Percentiles rank a stretch among this genome's conserved stretches.
Conservation (phyloP, 2,113 vertebrate genomes). For the Turdus rufiventris region DNA sequence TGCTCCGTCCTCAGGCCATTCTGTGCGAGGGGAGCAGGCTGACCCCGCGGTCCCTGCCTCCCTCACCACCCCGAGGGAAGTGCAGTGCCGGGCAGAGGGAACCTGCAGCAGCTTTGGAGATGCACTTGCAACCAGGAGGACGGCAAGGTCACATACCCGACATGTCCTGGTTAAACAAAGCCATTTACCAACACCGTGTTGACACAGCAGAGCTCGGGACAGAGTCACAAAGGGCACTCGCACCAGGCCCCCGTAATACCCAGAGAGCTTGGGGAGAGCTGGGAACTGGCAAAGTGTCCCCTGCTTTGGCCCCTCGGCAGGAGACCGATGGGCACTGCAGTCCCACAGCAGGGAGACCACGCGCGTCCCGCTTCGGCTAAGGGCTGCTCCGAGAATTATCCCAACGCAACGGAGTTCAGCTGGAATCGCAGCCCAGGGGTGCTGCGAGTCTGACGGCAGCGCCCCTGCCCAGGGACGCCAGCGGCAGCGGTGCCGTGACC, state of each 20-base stretch:
- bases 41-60: accelerated
- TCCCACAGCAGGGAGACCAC: neutral
- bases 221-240: slow-evolving; percentile 66
- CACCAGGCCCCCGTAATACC: neutral
- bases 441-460: neutral
- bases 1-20: neutral
- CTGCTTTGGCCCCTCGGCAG: neutral
- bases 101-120: neutral
- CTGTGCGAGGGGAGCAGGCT: neutral
- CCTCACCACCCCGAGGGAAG: neutral
- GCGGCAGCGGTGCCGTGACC: neutral
- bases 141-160: slow-evolving; percentile 49
- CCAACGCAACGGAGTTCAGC: accelerated
- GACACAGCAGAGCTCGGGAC: slow-evolving; percentile 65
- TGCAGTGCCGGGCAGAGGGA: neutral
- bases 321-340: neutral
- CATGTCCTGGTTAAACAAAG: slow-evolving; percentile 67
- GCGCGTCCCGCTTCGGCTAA: accelerated
- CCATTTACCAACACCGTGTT: slow-evolving; percentile 61
- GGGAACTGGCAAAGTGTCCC: neutral
- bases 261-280: neutral
- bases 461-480: neutral
- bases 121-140: neutral
- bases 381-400: neutral
- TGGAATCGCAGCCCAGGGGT: neutral